Evolutionary conservation across 2,113 vertebrate species (phyloP).

Genomic region (Etheostoma cragini): DNA sequence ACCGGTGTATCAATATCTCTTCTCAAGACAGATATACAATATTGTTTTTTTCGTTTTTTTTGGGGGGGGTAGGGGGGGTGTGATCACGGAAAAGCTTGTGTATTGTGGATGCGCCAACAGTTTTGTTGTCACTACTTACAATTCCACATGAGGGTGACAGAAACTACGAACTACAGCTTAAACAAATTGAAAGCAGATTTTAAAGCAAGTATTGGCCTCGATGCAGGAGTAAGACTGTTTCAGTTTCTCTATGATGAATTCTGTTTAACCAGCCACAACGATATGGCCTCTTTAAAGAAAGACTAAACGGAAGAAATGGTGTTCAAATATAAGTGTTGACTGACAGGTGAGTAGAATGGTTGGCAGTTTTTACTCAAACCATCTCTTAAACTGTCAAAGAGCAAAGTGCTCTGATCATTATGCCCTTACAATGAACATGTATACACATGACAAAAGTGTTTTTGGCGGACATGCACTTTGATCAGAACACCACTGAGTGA

Average conservation of each 20-base stretch:
- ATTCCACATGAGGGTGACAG: too few relatives aligned
- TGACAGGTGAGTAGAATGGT: constrained; percentile 37
- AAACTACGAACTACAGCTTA: too few relatives aligned
- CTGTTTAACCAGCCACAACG: constrained; percentile 8
- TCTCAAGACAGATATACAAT: background rate
- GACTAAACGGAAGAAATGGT: background rate
- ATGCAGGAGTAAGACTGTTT: constrained; percentile 14
- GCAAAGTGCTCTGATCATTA: constrained; percentile 31
- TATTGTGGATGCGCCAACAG: too few relatives aligned
- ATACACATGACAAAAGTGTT: constrained; percentile 35
- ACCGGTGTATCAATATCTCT: background rate
- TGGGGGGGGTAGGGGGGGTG: too few relatives aligned
- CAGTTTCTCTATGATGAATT: constrained; percentile 4
- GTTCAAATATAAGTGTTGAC: constrained; percentile 9
- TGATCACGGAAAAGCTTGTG: too few relatives aligned
- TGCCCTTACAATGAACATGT: constrained; percentile 29
- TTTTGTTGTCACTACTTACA: too few relatives aligned
- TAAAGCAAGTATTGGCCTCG: background rate
- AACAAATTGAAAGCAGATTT: constrained; percentile 43
- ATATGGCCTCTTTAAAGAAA: constrained; percentile 17
- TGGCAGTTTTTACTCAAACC: constrained; percentile 18
- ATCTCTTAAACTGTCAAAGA: constrained; percentile 40
- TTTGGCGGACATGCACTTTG: constrained; percentile 54
- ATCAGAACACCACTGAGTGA: constrained; percentile 56
- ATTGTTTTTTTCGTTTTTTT: too few relatives aligned